Evolutionary conservation across 1,140 invertebrate genomes (phyloP).

Genomic region (Scaptomyza pallida): DNA sequence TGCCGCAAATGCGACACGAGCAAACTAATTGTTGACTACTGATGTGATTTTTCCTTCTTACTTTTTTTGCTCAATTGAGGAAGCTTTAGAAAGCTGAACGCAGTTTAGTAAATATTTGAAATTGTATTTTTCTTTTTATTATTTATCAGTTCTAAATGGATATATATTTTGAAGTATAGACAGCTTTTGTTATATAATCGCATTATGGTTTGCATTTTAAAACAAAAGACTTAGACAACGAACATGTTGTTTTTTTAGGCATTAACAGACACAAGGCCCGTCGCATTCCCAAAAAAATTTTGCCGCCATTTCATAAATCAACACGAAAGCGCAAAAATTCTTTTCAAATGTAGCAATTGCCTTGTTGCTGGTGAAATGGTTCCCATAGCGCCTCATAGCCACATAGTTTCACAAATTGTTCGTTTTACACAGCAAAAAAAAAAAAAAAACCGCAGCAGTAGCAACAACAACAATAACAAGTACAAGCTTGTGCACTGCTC

Average conservation of each 20-base stretch:
- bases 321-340: slow-evolving; percentile 40
- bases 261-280: too few species aligned
- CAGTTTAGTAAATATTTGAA: slow-evolving; percentile 1
- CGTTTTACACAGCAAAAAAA: slow-evolving; percentile 55
- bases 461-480: slow-evolving; percentile 62
- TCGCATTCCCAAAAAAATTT: slow-evolving; percentile 31
- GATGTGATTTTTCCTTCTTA: too few species aligned
- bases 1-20: slow-evolving; percentile 53
- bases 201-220: background rate
- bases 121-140: background rate
- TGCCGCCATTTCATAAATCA: slow-evolving; percentile 70
- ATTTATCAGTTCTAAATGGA: background rate
- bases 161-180: background rate
- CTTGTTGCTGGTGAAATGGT: slow-evolving; percentile 67
- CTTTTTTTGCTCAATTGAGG: slow-evolving; percentile 27
- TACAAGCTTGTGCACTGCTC: slow-evolving; percentile 80
- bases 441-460: slow-evolving; percentile 29
- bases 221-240: slow-evolving; percentile 35
- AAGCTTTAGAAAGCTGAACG: slow-evolving; percentile 23
- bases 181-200: too few species aligned
- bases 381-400: slow-evolving; percentile 69
- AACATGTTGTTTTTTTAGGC: slow-evolving; percentile 22
- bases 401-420: slow-evolving; percentile 75
- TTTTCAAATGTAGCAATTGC: slow-evolving; percentile 36
- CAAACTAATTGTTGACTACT: slow-evolving; percentile 59